Evolutionary conservation across 2,113 vertebrate genomes (phyloP).

Genomic region (Crotalus helleri): DNA sequence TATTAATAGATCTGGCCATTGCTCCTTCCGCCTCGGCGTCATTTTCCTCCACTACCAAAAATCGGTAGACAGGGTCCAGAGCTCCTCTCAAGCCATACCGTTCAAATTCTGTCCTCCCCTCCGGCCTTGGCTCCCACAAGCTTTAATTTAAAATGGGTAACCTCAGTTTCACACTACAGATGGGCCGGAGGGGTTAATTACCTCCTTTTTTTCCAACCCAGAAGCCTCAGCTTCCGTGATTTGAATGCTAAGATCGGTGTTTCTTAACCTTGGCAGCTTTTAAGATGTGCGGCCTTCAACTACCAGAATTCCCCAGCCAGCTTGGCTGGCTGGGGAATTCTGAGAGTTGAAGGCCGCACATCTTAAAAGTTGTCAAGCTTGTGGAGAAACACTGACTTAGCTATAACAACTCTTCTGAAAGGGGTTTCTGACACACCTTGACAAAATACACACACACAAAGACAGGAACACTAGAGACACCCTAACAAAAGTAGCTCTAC

Average conservation of each 20-base stretch:
- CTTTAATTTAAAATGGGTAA: constrained; percentile 22
- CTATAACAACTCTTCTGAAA: neutral
- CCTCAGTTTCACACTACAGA: constrained; percentile 15
- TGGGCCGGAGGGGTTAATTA: neutral
- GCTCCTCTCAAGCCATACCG: constrained; percentile 17
- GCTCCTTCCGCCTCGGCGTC: neutral
- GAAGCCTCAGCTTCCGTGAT: neutral
- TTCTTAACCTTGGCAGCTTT: neutral
- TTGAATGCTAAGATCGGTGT: neutral
- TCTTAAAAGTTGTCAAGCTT: neutral
- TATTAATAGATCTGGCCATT: constrained; percentile 38
- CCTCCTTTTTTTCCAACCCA: neutral
- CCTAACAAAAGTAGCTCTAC: neutral
- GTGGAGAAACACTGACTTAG: neutral
- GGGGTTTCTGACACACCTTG: neutral
- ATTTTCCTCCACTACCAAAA: neutral
- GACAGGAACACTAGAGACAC: neutral
- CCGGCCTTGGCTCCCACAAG: neutral
- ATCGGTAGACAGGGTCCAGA: constrained; percentile 19
- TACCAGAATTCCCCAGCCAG: too few relatives aligned
- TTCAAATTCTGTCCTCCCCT: neutral
- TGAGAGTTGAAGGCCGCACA: neutral
- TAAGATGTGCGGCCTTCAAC: neutral
- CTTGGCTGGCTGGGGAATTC: neutral
- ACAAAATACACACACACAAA: neutral